Base-by-base conservation (phyloP, 92 coral and sea anemone species). In the Zoanthus solanderi region DNA sequence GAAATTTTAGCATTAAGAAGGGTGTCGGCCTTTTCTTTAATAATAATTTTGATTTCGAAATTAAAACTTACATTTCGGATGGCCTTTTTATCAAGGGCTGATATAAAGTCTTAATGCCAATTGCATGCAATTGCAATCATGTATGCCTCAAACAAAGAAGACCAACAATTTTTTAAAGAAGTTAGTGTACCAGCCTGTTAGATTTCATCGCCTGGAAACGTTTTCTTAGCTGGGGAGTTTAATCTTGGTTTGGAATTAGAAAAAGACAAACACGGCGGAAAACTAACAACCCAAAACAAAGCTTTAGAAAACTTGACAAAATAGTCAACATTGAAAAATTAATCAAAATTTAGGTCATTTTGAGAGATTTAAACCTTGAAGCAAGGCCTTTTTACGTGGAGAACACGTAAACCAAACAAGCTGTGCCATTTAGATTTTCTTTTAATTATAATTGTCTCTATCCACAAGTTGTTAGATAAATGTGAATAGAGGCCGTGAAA, bases 301-400 rank as follows among this genome's bases (percentile, higher is more conserved):
- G 37, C 76, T 34, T 7, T 72, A 72, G 18, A 72, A 17, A 46
- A 37, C 42, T 37, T 37, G 4, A 37, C 2, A 37, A 37, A 37
- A 37, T 4, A 37, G 4, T 37, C 42, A 72, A 32, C 76, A 9
- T 16, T 7, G 17, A 6, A 72, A 31, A 42, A 72, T 72, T 72
- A 72, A 72, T 31, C 16, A 10, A 15, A 72, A 72, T 72, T 17
- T 72, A 31, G 46, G 32, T 72, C 17, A 32, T 72, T 17, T 72
- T 52, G 46, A 72, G 46, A 44, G 46, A 34, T 44, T 17, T 72
- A 46, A 72, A 72, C n/a, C 76, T 46, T 72, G 76, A 29, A 72
- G 47, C 32, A 17, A 72, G 11, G 32, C 23, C 53, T 45, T 37
- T 72, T 7, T 50, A 50, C 56, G 56, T 72, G 76, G 76, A 72